Percentiles rank a stretch among this genome's conserved stretches.
phyloP scores from a whole-genome alignment of 2,113 vertebrate genomes.

The Syngnathus typhle region DNA sequence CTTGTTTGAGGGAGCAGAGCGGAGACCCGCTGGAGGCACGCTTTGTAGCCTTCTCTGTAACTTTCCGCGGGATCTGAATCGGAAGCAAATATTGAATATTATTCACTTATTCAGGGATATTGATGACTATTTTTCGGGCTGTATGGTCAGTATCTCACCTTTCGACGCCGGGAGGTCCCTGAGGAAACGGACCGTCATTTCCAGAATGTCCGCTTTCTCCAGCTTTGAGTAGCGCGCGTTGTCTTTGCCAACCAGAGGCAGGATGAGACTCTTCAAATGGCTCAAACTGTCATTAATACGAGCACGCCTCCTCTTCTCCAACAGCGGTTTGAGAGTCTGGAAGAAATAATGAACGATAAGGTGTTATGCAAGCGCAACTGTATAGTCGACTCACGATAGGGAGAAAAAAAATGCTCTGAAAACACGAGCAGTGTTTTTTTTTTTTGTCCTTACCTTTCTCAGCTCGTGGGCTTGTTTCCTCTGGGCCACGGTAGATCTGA shows the following conservation, averaged over 20 bases:
- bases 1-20: slow-evolving; percentile 67
- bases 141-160: slow-evolving; percentile 56
- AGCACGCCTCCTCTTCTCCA: slow-evolving; percentile 79
- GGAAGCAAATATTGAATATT: neutral
- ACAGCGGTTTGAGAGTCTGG: slow-evolving; percentile 78
- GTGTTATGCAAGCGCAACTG: slow-evolving; percentile 23
- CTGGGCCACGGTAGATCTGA: slow-evolving; percentile 70
- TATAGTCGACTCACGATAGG: neutral
- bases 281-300: slow-evolving; percentile 83
- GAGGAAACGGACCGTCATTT: slow-evolving; percentile 88
- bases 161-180: slow-evolving; percentile 69
- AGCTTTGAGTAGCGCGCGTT: slow-evolving; percentile 80
- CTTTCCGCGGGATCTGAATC: slow-evolving; percentile 64
- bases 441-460: slow-evolving; percentile 70
- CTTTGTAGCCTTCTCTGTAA: slow-evolving; percentile 79
- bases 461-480: slow-evolving; percentile 71
- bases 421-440: neutral
- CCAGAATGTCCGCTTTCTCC: slow-evolving; percentile 88
- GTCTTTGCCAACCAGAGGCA: slow-evolving; percentile 80
- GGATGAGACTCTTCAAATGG: slow-evolving; percentile 78
- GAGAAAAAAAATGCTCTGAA: neutral
- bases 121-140: neutral
- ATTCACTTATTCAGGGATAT: no score
- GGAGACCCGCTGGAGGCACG: slow-evolving; percentile 76
- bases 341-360: neutral